A percentile compares a stretch with the other conserved stretches of the same genome.
phyloP scores from a whole-genome alignment of 1,140 invertebrate species.

The Agrypnia vestita region DNA sequence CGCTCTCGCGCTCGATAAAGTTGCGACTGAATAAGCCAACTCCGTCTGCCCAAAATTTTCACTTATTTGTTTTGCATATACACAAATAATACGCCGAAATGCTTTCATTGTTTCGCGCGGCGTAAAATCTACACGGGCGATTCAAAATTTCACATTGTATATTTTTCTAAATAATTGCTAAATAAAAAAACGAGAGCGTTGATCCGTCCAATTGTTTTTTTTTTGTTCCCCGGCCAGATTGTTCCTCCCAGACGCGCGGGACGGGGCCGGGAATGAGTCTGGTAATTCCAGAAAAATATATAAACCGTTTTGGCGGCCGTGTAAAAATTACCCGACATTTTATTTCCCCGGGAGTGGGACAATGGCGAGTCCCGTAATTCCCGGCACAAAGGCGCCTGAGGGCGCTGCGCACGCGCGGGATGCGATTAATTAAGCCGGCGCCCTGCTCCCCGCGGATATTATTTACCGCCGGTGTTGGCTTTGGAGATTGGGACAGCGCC shows the following conservation, averaged over 20 bases:
- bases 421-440: conserved; percentile 44
- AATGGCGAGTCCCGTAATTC: conserved; percentile 5
- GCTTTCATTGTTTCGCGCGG: neutral
- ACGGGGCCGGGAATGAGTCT: conserved; percentile 21
- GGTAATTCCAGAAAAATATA: conserved; percentile 9
- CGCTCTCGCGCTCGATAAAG: too few species aligned
- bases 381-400: neutral
- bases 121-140: neutral
- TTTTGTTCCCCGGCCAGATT: neutral
- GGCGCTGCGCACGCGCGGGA: neutral
- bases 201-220: conserved; percentile 45
- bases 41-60: too few species aligned
- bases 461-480: conserved; percentile 27
- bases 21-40: too few species aligned
- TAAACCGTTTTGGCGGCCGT: neutral
- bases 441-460: conserved; percentile 11
- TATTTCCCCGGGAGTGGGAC: conserved; percentile 14
- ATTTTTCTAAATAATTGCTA: conserved; percentile 1
- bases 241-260: neutral
- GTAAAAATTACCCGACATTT: conserved; percentile 31
- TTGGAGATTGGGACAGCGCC: conserved; percentile 5
- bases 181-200: conserved; percentile 20
- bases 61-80: neutral
- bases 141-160: neutral
- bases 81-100: too few species aligned